phyloP scores from a whole-genome alignment of 2,113 vertebrate genomes.

The Ptyas mucosa region DNA sequence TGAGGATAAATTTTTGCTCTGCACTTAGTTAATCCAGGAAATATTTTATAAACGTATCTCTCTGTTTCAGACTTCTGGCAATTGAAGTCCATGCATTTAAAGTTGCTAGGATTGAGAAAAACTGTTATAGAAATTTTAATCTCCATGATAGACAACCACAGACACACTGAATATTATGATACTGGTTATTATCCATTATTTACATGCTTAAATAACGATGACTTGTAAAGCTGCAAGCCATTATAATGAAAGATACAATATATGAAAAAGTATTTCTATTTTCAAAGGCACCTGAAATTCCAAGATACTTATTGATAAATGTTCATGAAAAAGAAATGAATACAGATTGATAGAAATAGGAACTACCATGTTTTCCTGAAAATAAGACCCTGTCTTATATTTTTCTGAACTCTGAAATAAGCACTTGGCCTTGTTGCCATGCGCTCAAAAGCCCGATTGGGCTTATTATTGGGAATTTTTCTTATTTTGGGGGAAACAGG shows the following conservation, averaged over 20 bases:
- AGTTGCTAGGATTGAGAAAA: background rate
- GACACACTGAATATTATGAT: constrained; percentile 21
- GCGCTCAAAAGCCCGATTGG: too few relatives aligned
- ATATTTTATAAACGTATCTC: background rate
- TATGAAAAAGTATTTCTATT: background rate
- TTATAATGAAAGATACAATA: background rate
- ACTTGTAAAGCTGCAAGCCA: background rate
- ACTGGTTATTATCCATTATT: too few relatives aligned
- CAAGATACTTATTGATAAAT: background rate
- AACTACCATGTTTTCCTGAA: background rate
- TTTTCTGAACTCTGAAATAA: too few relatives aligned
- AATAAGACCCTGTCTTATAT: too few relatives aligned
- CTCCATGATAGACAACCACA: background rate
- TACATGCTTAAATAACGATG: background rate
- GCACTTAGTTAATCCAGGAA: background rate
- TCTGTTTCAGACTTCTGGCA: background rate
- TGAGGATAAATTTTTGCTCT: constrained; percentile 22
- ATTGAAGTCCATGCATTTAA: background rate
- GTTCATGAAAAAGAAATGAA: background rate
- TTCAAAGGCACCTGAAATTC: background rate
- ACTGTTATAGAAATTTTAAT: too few relatives aligned
- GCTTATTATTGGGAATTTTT: too few relatives aligned
- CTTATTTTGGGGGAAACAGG: too few relatives aligned
- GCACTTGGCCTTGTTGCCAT: too few relatives aligned
- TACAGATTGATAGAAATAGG: accelerated